Percentiles rank a stretch among this genome's conserved stretches.
phyloP scores from a whole-genome alignment of 2,888 invertebrate species.

The Chrysina gloriosa region DNA sequence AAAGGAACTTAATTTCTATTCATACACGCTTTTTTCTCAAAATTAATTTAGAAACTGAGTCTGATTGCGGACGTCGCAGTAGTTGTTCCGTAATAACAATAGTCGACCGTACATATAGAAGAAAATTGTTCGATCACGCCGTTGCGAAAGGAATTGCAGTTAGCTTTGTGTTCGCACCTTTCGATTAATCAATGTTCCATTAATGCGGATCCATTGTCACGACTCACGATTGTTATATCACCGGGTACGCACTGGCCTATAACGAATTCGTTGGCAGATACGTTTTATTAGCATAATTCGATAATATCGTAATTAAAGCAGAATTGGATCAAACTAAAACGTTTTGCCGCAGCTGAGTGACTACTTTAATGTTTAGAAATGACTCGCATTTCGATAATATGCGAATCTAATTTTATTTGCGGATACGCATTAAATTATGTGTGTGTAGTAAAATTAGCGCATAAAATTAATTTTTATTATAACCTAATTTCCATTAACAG shows the following conservation, averaged over 20 bases:
- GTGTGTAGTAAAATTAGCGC: not conserved
- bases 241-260: not conserved
- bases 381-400: constrained; percentile 12
- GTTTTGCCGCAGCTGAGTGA: not conserved
- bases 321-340: not conserved
- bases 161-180: constrained; percentile 22
- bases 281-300: constrained; percentile 9
- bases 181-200: constrained; percentile 33
- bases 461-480: constrained; percentile 1
- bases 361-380: not conserved
- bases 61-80: not conserved
- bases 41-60: not conserved
- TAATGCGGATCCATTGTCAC: constrained; percentile 33
- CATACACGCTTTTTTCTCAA: not conserved
- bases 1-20: not conserved
- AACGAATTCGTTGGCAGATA: constrained; percentile 8
- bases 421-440: not conserved
- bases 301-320: constrained; percentile 15
- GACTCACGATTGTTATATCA: constrained; percentile 18
- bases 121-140: constrained; percentile 6
- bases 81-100: constrained; percentile 13
- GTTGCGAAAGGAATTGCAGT: constrained; percentile 20
- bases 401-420: constrained; percentile 13
- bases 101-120: not conserved
- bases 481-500: no score